Evolutionary conservation across 2,113 vertebrate species (phyloP), one percentile per base, ranked within the genome.

Genomic region (Antigone vipio): DNA sequence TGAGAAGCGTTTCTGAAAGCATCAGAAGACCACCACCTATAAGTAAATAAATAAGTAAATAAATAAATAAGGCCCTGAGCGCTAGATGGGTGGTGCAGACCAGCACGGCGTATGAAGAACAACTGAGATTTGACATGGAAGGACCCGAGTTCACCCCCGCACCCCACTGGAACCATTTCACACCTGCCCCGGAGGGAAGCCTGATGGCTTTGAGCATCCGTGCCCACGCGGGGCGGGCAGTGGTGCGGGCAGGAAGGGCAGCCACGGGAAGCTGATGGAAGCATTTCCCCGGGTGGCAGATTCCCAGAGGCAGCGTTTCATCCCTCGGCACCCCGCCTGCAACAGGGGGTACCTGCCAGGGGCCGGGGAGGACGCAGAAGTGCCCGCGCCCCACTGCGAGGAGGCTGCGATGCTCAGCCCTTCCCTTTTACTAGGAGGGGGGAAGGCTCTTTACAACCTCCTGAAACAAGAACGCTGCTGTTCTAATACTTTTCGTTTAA

Each of bases 41-140:
- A 68, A 53, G 75, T n/a, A 22, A 34, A 21, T 12, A 44, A 50
- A 38, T 2, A 10, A 34, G 24, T 15, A 49, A 50, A 38, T 2
- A 10, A n/a, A 42, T 29, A 78, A n/a, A 44, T 27, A 40, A 67
- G 47, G 45, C 30, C 30, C 32, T 4, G 11, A 85, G 49, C 58
- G 56, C 29, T 30, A 64, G 27, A 27, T 0, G 0, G 13, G 26
- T 5, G 5, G 15, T 21, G 15, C 55, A 62, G 35, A 73, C 45
- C 1, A 1, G n/a, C 32, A 12, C 1, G 2, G 23, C 0, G 0
- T 7, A 14, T 0, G 26, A 77, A 56, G 45, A 49, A 73, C 42
- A 35, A 24, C 64, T 89, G 27, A 13, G 30, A 81, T 35, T 3
- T 52, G 42, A 38, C 35, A 34, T 0, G 0, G 14, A 52, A 44